Evolutionary conservation across 1,140 invertebrate species (phyloP).

Genomic region (Myzus persicae): DNA sequence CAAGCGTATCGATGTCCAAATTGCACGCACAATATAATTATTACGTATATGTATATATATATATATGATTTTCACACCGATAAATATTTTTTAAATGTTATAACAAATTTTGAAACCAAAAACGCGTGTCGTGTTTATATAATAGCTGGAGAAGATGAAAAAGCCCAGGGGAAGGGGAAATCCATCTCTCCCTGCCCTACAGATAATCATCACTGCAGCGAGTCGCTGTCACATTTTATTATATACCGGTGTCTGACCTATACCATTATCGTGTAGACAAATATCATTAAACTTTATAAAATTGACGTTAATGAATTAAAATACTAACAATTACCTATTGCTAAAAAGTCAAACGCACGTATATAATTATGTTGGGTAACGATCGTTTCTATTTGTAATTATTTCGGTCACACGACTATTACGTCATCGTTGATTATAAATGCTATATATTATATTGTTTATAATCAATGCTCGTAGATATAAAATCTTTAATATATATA

Average conservation of each 20-base stretch:
- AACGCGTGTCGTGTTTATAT: not conserved
- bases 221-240: not conserved
- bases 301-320: slow-evolving; percentile 31
- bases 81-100: not conserved
- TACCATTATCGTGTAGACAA: slow-evolving; percentile 12
- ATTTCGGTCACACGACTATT: slow-evolving; percentile 20
- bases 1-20: too few species aligned
- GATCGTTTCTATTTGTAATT: slow-evolving; percentile 28
- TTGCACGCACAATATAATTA: not conserved
- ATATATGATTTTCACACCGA: not conserved
- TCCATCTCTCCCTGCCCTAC: not conserved
- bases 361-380: slow-evolving; percentile 15
- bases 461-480: not conserved
- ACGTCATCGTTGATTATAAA: not conserved
- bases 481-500: not conserved
- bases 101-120: not conserved
- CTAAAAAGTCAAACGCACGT: not conserved
- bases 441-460: not conserved
- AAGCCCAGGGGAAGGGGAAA: not conserved
- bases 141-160: not conserved
- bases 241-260: not conserved
- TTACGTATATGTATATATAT: too few species aligned
- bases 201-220: not conserved
- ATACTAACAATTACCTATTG: not conserved
- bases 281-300: not conserved